phyloP scores from a whole-genome alignment of 2,113 vertebrate genomes.

The Galemys pyrenaicus region DNA sequence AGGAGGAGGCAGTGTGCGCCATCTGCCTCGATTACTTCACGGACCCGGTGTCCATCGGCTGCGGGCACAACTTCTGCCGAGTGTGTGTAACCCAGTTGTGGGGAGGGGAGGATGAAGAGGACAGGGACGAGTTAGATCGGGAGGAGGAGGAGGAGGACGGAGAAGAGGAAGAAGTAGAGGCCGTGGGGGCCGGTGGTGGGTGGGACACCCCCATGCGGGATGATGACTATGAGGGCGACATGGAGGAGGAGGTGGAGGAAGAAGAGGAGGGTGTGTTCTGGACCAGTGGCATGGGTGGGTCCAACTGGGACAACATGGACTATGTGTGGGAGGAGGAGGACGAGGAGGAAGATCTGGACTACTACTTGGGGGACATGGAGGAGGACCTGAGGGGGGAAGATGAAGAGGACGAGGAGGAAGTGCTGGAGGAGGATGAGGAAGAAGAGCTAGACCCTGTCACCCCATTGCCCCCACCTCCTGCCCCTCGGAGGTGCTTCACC shows the following conservation, averaged over 20 bases:
- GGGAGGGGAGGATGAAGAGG: constrained; percentile 80
- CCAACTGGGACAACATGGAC: constrained; percentile 73
- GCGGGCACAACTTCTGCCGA: constrained; percentile 87
- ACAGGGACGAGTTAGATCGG: constrained; percentile 68
- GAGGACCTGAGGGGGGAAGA: constrained; percentile 79
- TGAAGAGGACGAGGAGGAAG: constrained; percentile 74
- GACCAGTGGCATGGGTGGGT: constrained; percentile 68
- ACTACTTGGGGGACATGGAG: constrained; percentile 78
- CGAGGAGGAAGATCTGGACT: constrained; percentile 79
- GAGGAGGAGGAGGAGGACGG: constrained; percentile 72
- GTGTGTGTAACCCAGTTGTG: constrained; percentile 86
- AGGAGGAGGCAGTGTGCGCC: constrained; percentile 88
- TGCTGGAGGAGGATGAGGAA: constrained; percentile 80
- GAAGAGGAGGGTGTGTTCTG: constrained; percentile 75
- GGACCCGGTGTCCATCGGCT: constrained; percentile 87
- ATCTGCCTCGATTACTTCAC: constrained; percentile 87
- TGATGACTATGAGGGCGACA: constrained; percentile 78
- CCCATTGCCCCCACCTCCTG: constrained; percentile 61
- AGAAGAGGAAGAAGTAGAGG: constrained; percentile 76
- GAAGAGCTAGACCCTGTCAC: constrained; percentile 72
- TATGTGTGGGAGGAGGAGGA: constrained; percentile 78
- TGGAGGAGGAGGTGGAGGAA: constrained; percentile 80
- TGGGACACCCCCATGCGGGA: constrained; percentile 79
- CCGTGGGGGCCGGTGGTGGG: constrained; percentile 58
- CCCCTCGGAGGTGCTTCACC: constrained; percentile 79